A percentile compares a stretch with the other conserved stretches of the same genome.
phyloP scores from a whole-genome alignment of 2,113 vertebrate genomes.

The Bucco capensis region DNA sequence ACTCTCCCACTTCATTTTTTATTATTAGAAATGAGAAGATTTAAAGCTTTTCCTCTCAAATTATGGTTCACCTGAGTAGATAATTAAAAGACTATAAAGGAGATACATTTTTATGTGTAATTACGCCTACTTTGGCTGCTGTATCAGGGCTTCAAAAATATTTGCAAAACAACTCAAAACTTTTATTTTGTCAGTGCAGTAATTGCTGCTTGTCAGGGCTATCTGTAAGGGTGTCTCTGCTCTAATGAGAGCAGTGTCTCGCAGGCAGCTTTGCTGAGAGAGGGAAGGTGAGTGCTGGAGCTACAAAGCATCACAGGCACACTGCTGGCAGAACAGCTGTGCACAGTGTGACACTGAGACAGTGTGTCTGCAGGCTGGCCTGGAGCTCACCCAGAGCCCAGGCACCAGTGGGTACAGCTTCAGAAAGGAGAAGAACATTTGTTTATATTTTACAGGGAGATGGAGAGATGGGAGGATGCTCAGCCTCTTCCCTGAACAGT shows the following conservation, averaged over 20 bases:
- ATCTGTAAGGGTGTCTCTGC: neutral
- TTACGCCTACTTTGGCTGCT: constrained; percentile 48
- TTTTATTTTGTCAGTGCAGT: constrained; percentile 56
- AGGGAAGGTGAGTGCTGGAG: neutral
- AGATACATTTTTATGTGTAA: constrained; percentile 61
- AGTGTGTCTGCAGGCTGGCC: neutral
- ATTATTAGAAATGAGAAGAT: constrained; percentile 59
- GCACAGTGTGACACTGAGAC: rapidly evolving
- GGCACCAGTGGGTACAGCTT: rapidly evolving
- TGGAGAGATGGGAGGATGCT: neutral
- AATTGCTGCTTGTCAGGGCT: constrained; percentile 59
- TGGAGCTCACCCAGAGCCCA: rapidly evolving
- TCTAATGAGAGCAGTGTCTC: neutral
- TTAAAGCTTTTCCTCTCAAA: constrained; percentile 64
- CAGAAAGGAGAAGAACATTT: neutral
- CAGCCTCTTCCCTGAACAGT: neutral
- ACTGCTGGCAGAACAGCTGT: neutral
- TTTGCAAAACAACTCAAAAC: constrained; percentile 70
- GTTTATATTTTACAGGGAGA: neutral
- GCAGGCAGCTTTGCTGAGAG: neutral
- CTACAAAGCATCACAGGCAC: neutral
- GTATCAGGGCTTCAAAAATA: constrained; percentile 53
- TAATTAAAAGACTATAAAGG: constrained; percentile 68
- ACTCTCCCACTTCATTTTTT: constrained; percentile 44
- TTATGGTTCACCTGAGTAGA: constrained; percentile 71